phyloP scores from a whole-genome alignment of 2,888 invertebrate species.

The Campoletis raptor region DNA sequence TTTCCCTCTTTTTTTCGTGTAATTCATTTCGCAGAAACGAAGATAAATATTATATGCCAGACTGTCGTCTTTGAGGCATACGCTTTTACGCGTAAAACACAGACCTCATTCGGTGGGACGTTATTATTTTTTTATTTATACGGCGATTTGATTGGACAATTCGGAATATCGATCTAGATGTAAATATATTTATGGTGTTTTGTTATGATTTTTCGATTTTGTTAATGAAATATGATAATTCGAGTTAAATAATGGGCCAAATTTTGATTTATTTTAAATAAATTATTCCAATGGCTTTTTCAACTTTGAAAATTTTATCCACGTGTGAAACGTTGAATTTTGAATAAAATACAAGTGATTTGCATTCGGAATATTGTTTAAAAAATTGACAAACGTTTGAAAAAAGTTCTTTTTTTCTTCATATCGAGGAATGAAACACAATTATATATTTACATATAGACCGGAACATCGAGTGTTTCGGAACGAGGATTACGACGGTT shows the following conservation, averaged over 20 bases:
- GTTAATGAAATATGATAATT: neutral
- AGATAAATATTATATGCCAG: constrained; percentile 49
- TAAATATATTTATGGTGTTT: neutral
- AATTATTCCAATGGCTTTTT: neutral
- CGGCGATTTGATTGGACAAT: constrained; percentile 23
- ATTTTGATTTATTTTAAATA: no score
- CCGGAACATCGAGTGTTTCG: constrained; percentile 26
- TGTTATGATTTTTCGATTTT: neutral
- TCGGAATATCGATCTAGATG: neutral
- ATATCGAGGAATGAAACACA: neutral
- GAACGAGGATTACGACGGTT: constrained; percentile 39
- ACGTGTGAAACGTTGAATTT: neutral
- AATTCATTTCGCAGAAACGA: constrained; percentile 26
- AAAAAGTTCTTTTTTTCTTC: neutral
- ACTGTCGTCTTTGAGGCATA: constrained; percentile 60
- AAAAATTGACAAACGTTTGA: neutral
- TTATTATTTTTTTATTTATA: constrained; percentile 31
- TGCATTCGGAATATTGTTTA: neutral
- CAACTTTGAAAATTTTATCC: neutral
- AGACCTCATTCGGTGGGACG: constrained; percentile 60
- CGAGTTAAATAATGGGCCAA: no score
- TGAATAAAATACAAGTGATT: neutral
- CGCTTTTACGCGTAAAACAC: constrained; percentile 52
- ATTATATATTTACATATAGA: neutral
- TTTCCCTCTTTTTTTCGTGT: neutral